phyloP scores from a whole-genome alignment of 2,113 vertebrate genomes.

The Ceyx melanurus region DNA sequence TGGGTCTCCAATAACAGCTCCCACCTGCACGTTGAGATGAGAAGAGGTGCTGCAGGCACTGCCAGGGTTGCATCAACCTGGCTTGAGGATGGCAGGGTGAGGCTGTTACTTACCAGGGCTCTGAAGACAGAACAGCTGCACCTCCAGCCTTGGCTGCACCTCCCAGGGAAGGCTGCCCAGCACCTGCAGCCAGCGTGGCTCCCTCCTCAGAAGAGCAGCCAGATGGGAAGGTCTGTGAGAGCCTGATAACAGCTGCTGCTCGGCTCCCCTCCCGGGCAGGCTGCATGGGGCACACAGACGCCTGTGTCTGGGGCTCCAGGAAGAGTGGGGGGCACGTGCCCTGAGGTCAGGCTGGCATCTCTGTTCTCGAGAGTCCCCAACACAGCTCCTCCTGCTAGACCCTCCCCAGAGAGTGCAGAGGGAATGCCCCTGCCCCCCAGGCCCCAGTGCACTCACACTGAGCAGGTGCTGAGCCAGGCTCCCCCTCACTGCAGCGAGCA shows the following conservation, averaged over 20 bases:
- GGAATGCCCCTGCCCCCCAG: neutral
- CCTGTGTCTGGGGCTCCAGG: neutral
- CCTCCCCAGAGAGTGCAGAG: neutral
- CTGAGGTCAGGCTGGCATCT: neutral
- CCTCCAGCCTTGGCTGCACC: neutral
- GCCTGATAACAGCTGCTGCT: neutral
- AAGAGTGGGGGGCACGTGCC: fast-evolving
- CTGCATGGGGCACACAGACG: neutral
- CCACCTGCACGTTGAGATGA: neutral
- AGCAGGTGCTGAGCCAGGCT: neutral
- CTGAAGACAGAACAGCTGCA: neutral
- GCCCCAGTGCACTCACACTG: fast-evolving
- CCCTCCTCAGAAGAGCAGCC: slow-evolving; percentile 6
- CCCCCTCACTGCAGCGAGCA: fast-evolving
- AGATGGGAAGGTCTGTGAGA: slow-evolving; percentile 19
- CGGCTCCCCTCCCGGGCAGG: slow-evolving; percentile 22
- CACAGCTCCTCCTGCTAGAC: neutral
- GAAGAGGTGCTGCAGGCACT: neutral
- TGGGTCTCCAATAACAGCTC: neutral
- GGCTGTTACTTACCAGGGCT: neutral
- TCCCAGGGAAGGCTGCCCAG: neutral
- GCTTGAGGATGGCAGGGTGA: neutral
- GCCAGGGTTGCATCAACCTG: neutral
- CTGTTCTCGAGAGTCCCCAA: neutral
- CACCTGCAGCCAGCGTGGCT: neutral